Evolutionary conservation across 1,140 invertebrate species (phyloP).

Genomic region (Aphelenchoides besseyi): DNA sequence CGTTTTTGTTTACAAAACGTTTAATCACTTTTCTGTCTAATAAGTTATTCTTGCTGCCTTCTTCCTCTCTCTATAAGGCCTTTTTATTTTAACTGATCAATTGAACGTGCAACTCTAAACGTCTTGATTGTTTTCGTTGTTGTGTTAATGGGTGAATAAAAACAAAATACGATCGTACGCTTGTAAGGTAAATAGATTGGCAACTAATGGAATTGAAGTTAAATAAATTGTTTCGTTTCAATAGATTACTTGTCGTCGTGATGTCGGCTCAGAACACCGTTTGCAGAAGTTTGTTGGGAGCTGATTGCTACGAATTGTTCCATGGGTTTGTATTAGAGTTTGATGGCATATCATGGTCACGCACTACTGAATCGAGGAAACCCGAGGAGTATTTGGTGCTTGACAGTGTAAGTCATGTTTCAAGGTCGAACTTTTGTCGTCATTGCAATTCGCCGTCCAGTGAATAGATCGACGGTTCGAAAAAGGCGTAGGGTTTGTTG

Average conservation of each 20-base stretch:
- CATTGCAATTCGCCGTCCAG: not conserved
- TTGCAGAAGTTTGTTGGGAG: too few relatives aligned
- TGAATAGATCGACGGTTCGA: not conserved
- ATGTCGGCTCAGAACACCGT: too few relatives aligned
- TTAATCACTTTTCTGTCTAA: not conserved
- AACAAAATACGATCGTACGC: too few relatives aligned
- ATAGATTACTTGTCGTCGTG: too few relatives aligned
- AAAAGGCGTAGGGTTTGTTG: not conserved
- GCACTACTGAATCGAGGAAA: not conserved
- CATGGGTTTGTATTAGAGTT: too few relatives aligned
- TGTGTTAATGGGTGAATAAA: not conserved
- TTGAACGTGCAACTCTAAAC: too few relatives aligned
- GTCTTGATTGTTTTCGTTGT: not conserved
- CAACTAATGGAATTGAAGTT: not conserved
- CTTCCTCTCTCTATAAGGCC: not conserved
- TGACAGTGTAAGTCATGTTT: not conserved
- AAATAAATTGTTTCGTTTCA: too few relatives aligned
- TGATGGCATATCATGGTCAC: not conserved
- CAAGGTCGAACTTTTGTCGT: not conserved
- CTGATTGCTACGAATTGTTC: too few relatives aligned
- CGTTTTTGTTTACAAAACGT: too few relatives aligned
- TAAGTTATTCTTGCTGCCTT: slow-evolving; percentile 3
- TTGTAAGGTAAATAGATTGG: not conserved
- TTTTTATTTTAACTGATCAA: not conserved
- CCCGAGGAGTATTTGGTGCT: not conserved